Conservation (phyloP, 35 echinoderm and acorn worm species). For the Ptychodera flava region DNA sequence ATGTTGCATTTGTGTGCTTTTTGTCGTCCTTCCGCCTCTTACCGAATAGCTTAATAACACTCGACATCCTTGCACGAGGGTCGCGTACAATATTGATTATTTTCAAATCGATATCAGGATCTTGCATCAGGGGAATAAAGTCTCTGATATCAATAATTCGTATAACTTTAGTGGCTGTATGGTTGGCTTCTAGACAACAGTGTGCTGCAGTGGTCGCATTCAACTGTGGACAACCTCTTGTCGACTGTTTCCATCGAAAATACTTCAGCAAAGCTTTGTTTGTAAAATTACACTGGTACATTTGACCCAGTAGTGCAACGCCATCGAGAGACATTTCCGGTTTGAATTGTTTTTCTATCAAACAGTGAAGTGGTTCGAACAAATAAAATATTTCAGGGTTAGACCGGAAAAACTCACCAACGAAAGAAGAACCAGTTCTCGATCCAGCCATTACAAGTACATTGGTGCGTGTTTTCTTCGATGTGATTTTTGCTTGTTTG, state of each 20-base stretch:
- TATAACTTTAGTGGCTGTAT: background rate
- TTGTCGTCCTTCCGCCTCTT: background rate
- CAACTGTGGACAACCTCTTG: background rate
- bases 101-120: background rate
- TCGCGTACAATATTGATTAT: background rate
- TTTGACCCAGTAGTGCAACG: too few relatives aligned
- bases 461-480: background rate
- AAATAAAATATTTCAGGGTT: too few relatives aligned
- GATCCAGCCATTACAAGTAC: too few relatives aligned
- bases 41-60: background rate
- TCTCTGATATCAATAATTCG: background rate
- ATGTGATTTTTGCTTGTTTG: too few relatives aligned
- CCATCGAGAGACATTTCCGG: too few relatives aligned
- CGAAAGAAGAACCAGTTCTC: too few relatives aligned
- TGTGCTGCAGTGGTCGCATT: too few relatives aligned
- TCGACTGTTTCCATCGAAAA: background rate
- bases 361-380: too few relatives aligned
- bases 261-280: background rate
- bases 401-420: too few relatives aligned
- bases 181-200: background rate
- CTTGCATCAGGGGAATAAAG: background rate
- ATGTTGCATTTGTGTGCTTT: background rate
- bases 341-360: too few relatives aligned
- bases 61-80: background rate
- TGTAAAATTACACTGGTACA: too few relatives aligned